Percentiles rank a stretch among this genome's conserved stretches.
Conservation (phyloP, 1,140 invertebrate genomes). For the Eriocheir sinensis region DNA sequence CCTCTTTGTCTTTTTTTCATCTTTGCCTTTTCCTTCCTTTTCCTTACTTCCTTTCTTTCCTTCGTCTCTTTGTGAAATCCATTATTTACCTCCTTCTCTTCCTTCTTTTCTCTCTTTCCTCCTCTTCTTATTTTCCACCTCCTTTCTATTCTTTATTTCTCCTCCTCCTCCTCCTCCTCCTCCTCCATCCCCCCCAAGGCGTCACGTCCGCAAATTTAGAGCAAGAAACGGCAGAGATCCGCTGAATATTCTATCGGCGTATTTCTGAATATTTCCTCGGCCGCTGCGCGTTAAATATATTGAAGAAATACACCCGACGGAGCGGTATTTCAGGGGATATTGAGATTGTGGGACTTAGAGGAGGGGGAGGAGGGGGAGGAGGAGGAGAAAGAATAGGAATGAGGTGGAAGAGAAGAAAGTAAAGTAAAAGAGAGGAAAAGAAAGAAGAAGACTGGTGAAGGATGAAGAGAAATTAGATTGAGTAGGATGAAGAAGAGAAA, state of each 20-base stretch:
- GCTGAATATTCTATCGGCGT: slow-evolving; percentile 3
- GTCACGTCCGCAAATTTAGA: neutral
- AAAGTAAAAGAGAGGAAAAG: no score
- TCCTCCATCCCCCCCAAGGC: neutral
- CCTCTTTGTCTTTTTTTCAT: no score
- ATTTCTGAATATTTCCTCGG: neutral
- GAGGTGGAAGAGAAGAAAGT: no score
- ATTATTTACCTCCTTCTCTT: neutral
- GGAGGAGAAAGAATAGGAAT: no score
- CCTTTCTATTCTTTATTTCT: neutral
- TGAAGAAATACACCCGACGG: slow-evolving; percentile 3
- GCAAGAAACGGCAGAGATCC: neutral
- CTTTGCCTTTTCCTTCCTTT: no score
- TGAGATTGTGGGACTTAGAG: neutral
- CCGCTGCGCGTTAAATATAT: neutral
- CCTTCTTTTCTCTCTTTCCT: neutral
- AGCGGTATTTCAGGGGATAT: neutral
- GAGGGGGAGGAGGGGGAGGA: neutral
- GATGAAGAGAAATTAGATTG: no score
- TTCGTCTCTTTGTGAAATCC: no score
- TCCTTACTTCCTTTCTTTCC: no score
- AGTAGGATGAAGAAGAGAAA: no score
- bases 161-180: no score
- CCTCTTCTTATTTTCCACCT: neutral
- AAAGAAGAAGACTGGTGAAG: no score